Base-by-base conservation (phyloP, 2,888 invertebrate species). In the Volucella bombylans region DNA sequence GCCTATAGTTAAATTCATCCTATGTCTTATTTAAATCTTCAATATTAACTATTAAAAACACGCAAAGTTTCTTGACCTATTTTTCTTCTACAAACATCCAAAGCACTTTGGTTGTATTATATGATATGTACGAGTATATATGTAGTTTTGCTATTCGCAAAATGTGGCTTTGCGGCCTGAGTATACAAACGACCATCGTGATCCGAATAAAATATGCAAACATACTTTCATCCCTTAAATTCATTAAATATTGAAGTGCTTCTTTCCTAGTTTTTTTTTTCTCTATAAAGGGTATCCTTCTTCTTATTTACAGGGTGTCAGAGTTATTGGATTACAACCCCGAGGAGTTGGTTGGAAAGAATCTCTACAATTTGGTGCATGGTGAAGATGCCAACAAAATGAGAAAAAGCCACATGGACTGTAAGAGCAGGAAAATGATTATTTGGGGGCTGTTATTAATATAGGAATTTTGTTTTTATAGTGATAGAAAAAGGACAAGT, bases 401-500 rank as follows among this genome's bases (percentile, higher is more conserved):
- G 90, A 94, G 97, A 89, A 98, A 98, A 93, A 96, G 97, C 91
- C 99, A 99, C 92, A 94, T 96, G 92, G 98, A 99, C 93, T 94
- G 98, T 99, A 94, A 97, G 98, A 96, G 90, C 87, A 55, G 1
- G 38, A 14, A 47, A 55, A 23, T 38, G 39, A 18, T n/a, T 45
- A 1, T 52, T 62, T 55, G 8, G 38, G 11, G 31, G 74, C 69
- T 76, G 49, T 76, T 71, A 61, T 54, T 39, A 43, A 59, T 73
- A 43, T 2, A 18, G 62, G 6, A n/a, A 10, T 50, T 47, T 89
- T 91, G 86, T 82, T 87, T 86, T 89, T 94, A 15, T 93, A 98
- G 98, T 98, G 92, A 96, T 98, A 90, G 95, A 96, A 92, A 99
- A 99, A 92, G 98, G 99, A 14, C 99, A 99, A 93, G 98, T 98